Evolutionary conservation across 2,888 invertebrate genomes (phyloP).

Genomic region (Adelphocoris suturalis): DNA sequence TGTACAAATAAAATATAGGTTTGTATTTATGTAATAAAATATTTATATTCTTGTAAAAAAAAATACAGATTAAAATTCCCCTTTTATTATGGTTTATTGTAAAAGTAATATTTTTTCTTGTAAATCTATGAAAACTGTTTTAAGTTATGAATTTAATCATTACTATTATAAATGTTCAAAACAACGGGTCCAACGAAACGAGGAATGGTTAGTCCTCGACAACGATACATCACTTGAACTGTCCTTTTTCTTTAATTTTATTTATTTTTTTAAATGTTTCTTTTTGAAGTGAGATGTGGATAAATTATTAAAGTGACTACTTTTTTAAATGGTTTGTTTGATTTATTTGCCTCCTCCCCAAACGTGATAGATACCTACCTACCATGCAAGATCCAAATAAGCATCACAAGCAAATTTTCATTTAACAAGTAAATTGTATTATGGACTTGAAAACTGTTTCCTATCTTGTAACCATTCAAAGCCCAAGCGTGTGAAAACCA

Average conservation of each 20-base stretch:
- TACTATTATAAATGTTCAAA: slow-evolving; percentile 35
- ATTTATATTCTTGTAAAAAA: slow-evolving; percentile 68
- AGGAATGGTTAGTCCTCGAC: neutral
- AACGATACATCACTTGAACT: slow-evolving; percentile 45
- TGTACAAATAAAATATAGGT: slow-evolving; percentile 73
- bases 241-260: slow-evolving; percentile 31
- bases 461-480: too few species aligned
- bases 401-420: too few species aligned
- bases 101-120: slow-evolving; percentile 54
- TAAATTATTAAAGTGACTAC: slow-evolving; percentile 68
- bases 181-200: slow-evolving; percentile 58
- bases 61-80: slow-evolving; percentile 10
- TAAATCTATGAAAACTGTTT: slow-evolving; percentile 53
- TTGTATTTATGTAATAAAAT: slow-evolving; percentile 73
- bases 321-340: slow-evolving; percentile 26
- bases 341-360: neutral
- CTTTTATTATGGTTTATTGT: slow-evolving; percentile 52
- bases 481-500: too few species aligned
- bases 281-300: slow-evolving; percentile 64
- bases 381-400: too few species aligned
- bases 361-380: neutral
- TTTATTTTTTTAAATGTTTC: slow-evolving; percentile 56
- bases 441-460: too few species aligned
- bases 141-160: slow-evolving; percentile 44
- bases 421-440: too few species aligned